Base-by-base conservation (phyloP, 2,113 vertebrate genomes). In the Megaptera novaeangliae region DNA sequence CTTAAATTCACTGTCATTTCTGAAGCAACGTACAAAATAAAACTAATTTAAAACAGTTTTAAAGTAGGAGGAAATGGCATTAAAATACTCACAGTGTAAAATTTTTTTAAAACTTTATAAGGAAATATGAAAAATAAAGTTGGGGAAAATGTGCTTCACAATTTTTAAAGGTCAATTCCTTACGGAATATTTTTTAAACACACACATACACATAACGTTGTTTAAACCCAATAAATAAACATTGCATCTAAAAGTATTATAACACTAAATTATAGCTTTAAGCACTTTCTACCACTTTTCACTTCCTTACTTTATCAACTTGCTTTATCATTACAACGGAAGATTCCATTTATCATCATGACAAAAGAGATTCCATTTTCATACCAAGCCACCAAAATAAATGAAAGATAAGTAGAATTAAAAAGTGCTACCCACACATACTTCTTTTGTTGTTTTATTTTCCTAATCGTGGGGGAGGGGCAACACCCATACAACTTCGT, bases 1-100 rank as follows among this genome's bases (percentile, higher is more conserved):
- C 91, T 86, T 92, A 90, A 85, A 46, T 49, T 95, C 75, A 92
- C 15, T 59, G 36, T 71, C 66, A 92, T 87, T 59, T 94, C 27
- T 84, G 78, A 97, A 88, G 29, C 17, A 91, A 64, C 34, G 94
- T 66, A 64, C 14, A 49, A 80, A 88, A 63, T 69, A 92, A 94
- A 97, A 71, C 29, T 46, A 63, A 88, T 55, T 80, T 15, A 59
- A 86, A 72, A 68, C 29, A 71, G 63, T 27, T 41, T 29, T 72
- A 71, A 90, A 88, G 34, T 31, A 96, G 63, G 14, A 82, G 66
- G 17, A 95, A 88, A 63, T 82, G 14, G 10, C 23, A 74, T 92
- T 80, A 82, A 93, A 97, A 57, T 88, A 81, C 29, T 88, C 1
- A 61, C 46, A 85, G 44, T 41, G 75, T 20, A 78, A 82, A 92